Percentiles rank a stretch among this genome's conserved stretches.
phyloP scores from a whole-genome alignment of 2,888 invertebrate species.

The Blastobasis lacticolella region DNA sequence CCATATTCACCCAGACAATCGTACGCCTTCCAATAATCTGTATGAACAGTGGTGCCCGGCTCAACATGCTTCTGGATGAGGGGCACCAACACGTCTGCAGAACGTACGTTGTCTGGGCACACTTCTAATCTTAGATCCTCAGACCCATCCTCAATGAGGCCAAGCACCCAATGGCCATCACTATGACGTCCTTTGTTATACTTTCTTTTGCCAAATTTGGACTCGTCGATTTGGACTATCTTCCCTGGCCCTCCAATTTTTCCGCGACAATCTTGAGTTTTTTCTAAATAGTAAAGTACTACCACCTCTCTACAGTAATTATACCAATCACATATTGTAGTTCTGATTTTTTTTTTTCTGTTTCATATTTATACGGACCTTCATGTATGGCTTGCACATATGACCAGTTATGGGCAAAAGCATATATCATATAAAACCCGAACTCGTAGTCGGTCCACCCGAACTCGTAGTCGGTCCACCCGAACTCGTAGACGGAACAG shows the following conservation, averaged over 20 bases:
- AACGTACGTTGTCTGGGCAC: background rate
- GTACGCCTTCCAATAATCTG: background rate
- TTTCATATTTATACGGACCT: background rate
- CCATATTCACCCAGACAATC: background rate
- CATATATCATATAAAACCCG: conserved; percentile 9
- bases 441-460: no score
- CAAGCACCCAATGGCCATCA: no score
- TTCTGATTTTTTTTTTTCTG: background rate
- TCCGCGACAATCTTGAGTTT: no score
- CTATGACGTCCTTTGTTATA: no score
- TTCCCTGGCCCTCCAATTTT: no score
- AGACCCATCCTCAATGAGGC: no score
- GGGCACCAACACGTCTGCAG: background rate
- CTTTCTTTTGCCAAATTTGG: no score
- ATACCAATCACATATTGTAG: conserved; percentile 10
- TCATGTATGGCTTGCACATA: conserved; percentile 1
- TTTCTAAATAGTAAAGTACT: conserved; percentile 12
- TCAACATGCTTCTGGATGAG: conserved; percentile 1
- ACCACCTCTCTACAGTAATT: conserved; percentile 15
- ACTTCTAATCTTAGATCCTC: no score
- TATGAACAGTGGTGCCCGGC: background rate
- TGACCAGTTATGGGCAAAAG: background rate
- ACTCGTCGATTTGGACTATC: no score
- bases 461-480: background rate
- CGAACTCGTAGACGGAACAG: background rate